Conservation (phyloP, 2,888 invertebrate genomes). For the Ceriagrion tenellum region DNA sequence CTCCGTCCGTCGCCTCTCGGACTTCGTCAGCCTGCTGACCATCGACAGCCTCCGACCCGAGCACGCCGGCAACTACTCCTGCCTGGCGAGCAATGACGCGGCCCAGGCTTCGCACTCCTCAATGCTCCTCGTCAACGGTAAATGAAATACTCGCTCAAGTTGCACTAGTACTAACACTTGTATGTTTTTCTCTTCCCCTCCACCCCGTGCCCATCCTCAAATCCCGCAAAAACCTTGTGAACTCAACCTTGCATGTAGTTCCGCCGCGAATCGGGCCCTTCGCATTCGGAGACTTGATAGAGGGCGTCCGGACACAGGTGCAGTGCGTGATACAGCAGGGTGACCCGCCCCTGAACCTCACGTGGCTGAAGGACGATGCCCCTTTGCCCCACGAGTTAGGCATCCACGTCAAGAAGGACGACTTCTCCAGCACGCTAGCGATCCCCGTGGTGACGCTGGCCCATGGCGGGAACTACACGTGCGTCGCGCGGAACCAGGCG, state of each 20-base stretch:
- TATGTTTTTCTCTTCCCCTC: slow-evolving; percentile 27
- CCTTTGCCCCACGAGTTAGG: slow-evolving; percentile 76
- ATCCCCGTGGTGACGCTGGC: slow-evolving; percentile 76
- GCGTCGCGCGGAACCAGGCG: slow-evolving; percentile 74
- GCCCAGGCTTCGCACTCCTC: slow-evolving; percentile 73
- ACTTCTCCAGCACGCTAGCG: slow-evolving; percentile 76
- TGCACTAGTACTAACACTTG: background rate
- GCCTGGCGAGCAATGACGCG: slow-evolving; percentile 72
- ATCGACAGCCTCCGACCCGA: slow-evolving; percentile 72
- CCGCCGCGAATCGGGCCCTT: slow-evolving; percentile 74
- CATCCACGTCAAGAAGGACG: slow-evolving; percentile 74
- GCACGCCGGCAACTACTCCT: slow-evolving; percentile 72
- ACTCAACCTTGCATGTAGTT: slow-evolving; percentile 70
- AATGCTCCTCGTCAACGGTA: slow-evolving; percentile 75
- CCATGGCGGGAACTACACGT: slow-evolving; percentile 75
- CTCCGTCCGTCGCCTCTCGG: slow-evolving; percentile 73
- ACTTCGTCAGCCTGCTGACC: slow-evolving; percentile 73
- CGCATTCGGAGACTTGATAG: slow-evolving; percentile 74
- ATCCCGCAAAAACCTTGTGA: background rate
- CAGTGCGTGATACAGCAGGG: slow-evolving; percentile 79
- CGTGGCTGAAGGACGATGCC: slow-evolving; percentile 78
- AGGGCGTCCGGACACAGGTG: slow-evolving; percentile 74
- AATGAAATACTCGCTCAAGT: slow-evolving; percentile 61
- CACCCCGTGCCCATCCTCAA: background rate
- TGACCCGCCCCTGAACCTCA: slow-evolving; percentile 78